Evolutionary conservation across 2,797 vertebrate genomes (phyloP).

Genomic region (Eulemur mongoz): DNA sequence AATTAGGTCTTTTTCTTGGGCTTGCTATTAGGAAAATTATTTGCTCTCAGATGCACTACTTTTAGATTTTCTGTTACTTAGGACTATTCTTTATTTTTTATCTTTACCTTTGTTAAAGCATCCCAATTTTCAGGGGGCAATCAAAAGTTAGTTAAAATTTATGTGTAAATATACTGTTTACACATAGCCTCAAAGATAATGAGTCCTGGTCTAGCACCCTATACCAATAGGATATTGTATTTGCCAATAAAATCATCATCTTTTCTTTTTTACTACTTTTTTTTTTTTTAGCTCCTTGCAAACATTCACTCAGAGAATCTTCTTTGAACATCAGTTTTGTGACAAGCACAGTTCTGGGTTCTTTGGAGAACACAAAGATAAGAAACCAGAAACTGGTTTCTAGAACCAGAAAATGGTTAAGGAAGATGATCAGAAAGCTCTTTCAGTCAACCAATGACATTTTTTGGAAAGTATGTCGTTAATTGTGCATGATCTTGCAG

Average conservation of each 20-base stretch:
- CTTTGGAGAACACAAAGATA: background rate
- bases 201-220: background rate
- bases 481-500: background rate
- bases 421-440: background rate
- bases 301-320: background rate
- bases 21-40: background rate
- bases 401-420: background rate
- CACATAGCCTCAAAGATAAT: background rate
- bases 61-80: background rate
- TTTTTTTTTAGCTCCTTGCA: background rate
- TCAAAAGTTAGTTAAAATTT: background rate
- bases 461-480: background rate
- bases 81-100: background rate
- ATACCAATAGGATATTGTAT: background rate
- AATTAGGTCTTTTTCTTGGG: background rate
- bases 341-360: background rate
- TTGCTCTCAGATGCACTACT: background rate
- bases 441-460: background rate
- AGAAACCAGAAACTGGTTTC: too few species aligned
- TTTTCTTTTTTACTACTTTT: background rate
- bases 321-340: background rate
- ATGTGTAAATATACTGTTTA: background rate
- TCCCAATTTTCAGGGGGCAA: background rate
- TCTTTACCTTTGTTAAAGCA: background rate
- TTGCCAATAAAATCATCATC: background rate